phyloP scores from a whole-genome alignment of 2,113 vertebrate species.

The Oncorhynchus keta region DNA sequence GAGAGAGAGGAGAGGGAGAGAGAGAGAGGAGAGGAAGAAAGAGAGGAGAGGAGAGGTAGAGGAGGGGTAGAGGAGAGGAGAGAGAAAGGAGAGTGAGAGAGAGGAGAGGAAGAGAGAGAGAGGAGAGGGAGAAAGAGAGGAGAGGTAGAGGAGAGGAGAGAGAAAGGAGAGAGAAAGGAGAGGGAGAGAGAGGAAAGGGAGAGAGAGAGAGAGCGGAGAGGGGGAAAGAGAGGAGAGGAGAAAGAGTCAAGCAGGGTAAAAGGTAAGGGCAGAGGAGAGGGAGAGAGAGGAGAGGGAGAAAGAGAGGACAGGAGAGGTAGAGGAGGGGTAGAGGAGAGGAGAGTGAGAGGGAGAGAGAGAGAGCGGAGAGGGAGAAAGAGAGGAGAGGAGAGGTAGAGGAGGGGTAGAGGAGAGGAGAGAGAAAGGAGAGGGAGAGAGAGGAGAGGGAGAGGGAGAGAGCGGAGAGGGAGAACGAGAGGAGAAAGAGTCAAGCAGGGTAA shows the following conservation, averaged over 20 bases:
- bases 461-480: not conserved
- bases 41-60: not conserved
- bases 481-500: not conserved
- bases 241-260: too few species aligned
- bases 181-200: not conserved
- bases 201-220: not conserved
- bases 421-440: not conserved
- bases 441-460: constrained; percentile 1
- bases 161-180: not conserved
- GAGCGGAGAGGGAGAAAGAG: too few species aligned
- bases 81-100: too few species aligned
- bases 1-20: not conserved
- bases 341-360: too few species aligned
- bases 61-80: not conserved
- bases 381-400: not conserved
- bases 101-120: not conserved
- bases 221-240: not conserved
- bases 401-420: too few species aligned
- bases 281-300: too few species aligned
- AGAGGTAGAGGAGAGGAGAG: too few species aligned
- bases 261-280: too few species aligned
- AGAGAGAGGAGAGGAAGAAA: not conserved
- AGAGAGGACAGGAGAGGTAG: too few species aligned
- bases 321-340: too few species aligned
- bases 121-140: not conserved